Percentiles rank a stretch among this genome's conserved stretches.
Conservation (phyloP, 2,888 invertebrate genomes). For the Platerodrilus igneus region DNA sequence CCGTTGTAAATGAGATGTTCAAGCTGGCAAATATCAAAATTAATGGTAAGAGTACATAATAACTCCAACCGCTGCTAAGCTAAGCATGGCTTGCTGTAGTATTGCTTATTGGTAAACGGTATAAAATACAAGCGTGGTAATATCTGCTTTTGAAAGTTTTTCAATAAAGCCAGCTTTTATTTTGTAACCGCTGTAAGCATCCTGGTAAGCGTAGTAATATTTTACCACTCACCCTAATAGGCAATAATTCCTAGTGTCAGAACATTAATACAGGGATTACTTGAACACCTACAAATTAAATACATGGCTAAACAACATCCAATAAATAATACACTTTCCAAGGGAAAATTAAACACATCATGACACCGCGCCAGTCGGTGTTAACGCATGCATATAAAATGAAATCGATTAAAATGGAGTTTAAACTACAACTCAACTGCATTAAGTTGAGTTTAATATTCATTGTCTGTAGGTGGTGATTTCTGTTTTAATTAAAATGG, state of each 20-base stretch:
- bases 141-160: slow-evolving; percentile 10
- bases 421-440: slow-evolving; percentile 16
- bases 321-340: slow-evolving; percentile 5
- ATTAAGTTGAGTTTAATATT: slow-evolving; percentile 17
- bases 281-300: slow-evolving; percentile 20
- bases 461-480: slow-evolving; percentile 12
- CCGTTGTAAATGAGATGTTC: slow-evolving; percentile 10
- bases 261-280: slow-evolving; percentile 16
- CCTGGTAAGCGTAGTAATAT: slow-evolving; percentile 11
- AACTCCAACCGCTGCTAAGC: slow-evolving; percentile 11
- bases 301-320: slow-evolving; percentile 15
- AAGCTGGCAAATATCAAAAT: slow-evolving; percentile 10
- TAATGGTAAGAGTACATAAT: slow-evolving; percentile 10
- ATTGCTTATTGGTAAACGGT: slow-evolving; percentile 12
- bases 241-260: slow-evolving; percentile 12
- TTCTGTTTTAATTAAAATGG: slow-evolving; percentile 1
- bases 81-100: slow-evolving; percentile 19
- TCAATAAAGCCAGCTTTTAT: slow-evolving; percentile 12
- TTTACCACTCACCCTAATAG: slow-evolving; percentile 12
- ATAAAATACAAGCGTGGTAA: slow-evolving; percentile 15
- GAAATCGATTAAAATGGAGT: slow-evolving; percentile 8
- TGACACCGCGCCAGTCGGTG: too few relatives aligned
- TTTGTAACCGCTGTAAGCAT: slow-evolving; percentile 12
- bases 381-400: too few relatives aligned
- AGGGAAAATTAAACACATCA: slow-evolving; percentile 4